Evolutionary conservation across 1,140 invertebrate species (phyloP), one percentile per base, ranked within the genome.

Genomic region (Drosophila biarmipes): DNA sequence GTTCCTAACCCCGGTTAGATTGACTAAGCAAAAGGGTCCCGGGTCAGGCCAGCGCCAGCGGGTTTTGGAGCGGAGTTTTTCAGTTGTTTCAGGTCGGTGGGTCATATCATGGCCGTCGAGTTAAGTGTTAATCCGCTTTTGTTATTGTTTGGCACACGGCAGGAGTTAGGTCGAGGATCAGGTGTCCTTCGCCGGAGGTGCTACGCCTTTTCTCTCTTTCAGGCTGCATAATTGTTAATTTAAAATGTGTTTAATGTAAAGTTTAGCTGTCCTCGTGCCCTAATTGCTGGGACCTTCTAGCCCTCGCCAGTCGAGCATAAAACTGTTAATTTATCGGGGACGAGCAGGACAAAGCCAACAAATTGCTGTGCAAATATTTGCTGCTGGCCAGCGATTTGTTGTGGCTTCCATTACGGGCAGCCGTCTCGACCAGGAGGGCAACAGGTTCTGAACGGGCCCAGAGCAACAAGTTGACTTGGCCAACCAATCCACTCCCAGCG

Each of bases 61-160:
- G 43, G 53, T 19, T 24, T 40, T 14, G n/a, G 12, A 10, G 24
- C 19, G 53, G n/a, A 21, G 17, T 61, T 58, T 58, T 31, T 31
- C 29, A 31, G 29, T 31, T 42, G 61, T 61, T 66, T 66, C 43
- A 64, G 63, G n/a, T 29, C 31, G 31, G 15, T 40, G 51, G 62
- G 61, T 67, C 75, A 84, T 89, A 90, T 84, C 76, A 89, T 85
- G 68, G 73, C 74, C 72, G 48, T 85, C 64, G 73, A 78, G 56
- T 81, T 73, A 89, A 89, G 84, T 89, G 84, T 89, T 89, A 89
- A 89, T 89, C 84, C 79, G 84, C 84, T 89, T 89, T 89, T 89
- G 79, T 89, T 87, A 84, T 87, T 89, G 68, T 89, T 84, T 77
- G 67, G 45, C 63, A 67, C 54, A 76, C 67, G 46, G 64, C 78